These are phyloP conservation scores for Dicentrarchus labrax DNA, from an alignment of 2,113 vertebrate genomes.

Conservation along the genomic window DNA sequence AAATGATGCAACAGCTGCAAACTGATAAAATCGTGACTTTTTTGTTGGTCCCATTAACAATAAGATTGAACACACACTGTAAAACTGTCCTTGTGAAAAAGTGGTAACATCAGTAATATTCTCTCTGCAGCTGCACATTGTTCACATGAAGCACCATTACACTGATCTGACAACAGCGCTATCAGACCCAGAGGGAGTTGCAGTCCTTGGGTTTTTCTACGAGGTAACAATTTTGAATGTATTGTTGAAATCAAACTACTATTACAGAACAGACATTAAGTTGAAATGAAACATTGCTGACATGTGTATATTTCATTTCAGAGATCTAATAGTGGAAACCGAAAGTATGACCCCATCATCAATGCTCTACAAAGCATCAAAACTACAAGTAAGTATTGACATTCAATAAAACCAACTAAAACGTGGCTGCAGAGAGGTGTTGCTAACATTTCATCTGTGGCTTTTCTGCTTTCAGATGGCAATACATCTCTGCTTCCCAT, in stretches of 20 bases:
- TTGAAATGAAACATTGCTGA: background rate
- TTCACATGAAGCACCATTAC: slow-evolving; percentile 87
- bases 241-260: background rate
- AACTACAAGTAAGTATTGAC: slow-evolving; percentile 58
- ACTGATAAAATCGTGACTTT: background rate
- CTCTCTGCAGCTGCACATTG: slow-evolving; percentile 88
- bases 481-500: slow-evolving; percentile 36
- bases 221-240: slow-evolving; percentile 78
- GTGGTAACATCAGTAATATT: slow-evolving; percentile 2
- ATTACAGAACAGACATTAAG: background rate
- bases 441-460: background rate
- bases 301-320: slow-evolving; percentile 49
- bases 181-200: slow-evolving; percentile 76
- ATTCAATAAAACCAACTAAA: background rate
- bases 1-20: background rate
- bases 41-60: background rate
- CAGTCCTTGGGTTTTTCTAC: slow-evolving; percentile 93
- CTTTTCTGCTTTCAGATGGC: slow-evolving; percentile 66
- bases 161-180: slow-evolving; percentile 51
- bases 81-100: background rate
- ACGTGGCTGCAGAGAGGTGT: background rate
- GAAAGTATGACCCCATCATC: slow-evolving; percentile 79
- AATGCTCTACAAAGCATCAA: slow-evolving; percentile 65
- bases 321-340: slow-evolving; percentile 78
- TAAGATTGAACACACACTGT: background rate